These are phyloP conservation scores for Tenebrio molitor DNA, from an alignment of 1,140 invertebrate species.

Conservation along the genomic window DNA sequence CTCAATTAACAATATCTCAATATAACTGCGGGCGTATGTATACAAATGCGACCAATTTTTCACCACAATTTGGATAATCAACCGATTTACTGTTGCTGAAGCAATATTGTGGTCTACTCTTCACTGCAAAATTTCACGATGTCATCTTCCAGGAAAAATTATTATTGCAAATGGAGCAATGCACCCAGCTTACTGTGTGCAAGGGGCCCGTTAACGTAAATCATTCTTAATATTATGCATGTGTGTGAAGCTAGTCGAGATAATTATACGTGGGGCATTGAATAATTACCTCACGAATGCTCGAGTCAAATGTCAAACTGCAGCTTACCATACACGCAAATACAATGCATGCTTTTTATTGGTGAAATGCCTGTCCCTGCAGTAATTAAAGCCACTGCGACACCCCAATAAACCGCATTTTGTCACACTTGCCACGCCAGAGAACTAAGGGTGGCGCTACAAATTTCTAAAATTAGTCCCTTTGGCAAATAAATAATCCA, in stretches of 20 bases:
- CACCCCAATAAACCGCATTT: conserved; percentile 26
- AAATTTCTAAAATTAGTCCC: conserved; percentile 34
- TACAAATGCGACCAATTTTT: conserved; percentile 26
- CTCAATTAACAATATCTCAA: conserved; percentile 47
- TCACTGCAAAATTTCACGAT: not conserved
- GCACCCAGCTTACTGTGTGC: not conserved
- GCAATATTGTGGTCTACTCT: not conserved
- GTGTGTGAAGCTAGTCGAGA: conserved; percentile 48
- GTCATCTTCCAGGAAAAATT: not conserved
- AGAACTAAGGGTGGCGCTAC: conserved; percentile 20
- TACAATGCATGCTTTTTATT: conserved; percentile 39
- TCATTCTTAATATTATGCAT: conserved; percentile 50
- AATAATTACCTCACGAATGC: conserved; percentile 53
- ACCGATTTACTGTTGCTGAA: conserved; percentile 5
- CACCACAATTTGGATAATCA: conserved; percentile 36
- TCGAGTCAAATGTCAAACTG: conserved; percentile 51
- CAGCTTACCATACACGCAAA: conserved; percentile 36
- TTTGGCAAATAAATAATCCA: not conserved
- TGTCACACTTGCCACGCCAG: conserved; percentile 18
- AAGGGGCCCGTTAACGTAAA: conserved; percentile 41
- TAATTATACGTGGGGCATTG: conserved; percentile 51
- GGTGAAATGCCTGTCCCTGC: conserved; percentile 24
- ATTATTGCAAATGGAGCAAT: conserved; percentile 26
- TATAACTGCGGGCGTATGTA: conserved; percentile 22
- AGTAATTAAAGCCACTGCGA: conserved; percentile 34